Evolutionary conservation across 92 coral and sea anemone species (phyloP), one percentile per base, ranked within the genome.

Genomic region (Epizoanthus fatuus): DNA sequence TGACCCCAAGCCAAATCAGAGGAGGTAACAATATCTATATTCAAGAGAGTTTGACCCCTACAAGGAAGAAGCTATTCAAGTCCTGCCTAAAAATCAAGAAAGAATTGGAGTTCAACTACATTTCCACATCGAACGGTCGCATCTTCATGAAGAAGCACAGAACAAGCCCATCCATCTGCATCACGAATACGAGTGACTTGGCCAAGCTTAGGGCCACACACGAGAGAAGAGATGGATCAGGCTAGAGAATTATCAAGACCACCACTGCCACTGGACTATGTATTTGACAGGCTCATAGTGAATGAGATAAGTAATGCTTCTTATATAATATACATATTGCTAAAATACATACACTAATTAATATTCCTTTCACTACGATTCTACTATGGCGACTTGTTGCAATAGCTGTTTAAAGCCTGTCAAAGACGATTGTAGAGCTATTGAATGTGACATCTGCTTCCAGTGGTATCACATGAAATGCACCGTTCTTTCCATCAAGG

Each of bases 101-200:
- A 69, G 75, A 69, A 69, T 69, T 69, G 47, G 73, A 70, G 45
- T 70, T 44, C 58, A 70, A 71, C 19, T 71, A 45, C 19, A 17
- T 71, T 45, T 71, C 76, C 11, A 71, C 76, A 71, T 71, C 76
- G 76, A 71, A 45, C 58, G 76, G 76, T 45, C 76, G 76, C 76
- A 71, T 71, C 76, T 16, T 45, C 76, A 71, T 45, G 59, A 71
- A 71, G 76, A 71, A 71, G 49, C 49, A 45, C 38, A 71, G 76
- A 58, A 45, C 80, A 9, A 75, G 80, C 80, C 80, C 25, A 5
- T 75, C 80, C 60, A 75, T 56, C 7, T 54, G 63, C 13, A 75
- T 75, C 13, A 15, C 17, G 40, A 55, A 35, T 11, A 56, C 20
- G 37, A 75, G 66, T 37, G 80, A 75, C 80, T 29, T 75, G 42